Percentiles rank a stretch among this genome's conserved stretches.
Evolutionary conservation across 2,113 vertebrate species (phyloP).

Genomic region (Sturnus vulgaris): DNA sequence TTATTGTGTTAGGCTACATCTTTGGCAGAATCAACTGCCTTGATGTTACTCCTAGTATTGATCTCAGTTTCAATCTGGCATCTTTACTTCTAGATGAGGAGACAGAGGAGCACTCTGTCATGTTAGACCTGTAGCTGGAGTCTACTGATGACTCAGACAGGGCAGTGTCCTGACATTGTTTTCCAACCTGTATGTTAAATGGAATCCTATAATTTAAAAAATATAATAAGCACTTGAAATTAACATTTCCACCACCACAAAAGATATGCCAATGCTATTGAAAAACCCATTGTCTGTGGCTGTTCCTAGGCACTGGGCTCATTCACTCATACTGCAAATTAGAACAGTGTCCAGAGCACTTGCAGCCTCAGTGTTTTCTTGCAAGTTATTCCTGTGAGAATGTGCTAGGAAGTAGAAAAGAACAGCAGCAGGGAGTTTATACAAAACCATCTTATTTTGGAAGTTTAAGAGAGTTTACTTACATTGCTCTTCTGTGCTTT

Average conservation of each 20-base stretch:
- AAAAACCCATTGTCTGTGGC: not conserved
- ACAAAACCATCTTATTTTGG: not conserved
- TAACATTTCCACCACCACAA: not conserved
- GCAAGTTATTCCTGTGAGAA: not conserved
- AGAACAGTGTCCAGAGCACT: not conserved
- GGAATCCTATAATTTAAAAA: not conserved
- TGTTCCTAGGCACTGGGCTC: not conserved
- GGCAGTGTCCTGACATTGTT: not conserved
- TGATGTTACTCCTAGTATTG: not conserved
- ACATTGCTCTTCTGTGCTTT: not conserved
- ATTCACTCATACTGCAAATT: not conserved
- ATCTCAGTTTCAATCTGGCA: not conserved
- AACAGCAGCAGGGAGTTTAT: not conserved
- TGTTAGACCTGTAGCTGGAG: not conserved
- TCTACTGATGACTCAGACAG: not conserved
- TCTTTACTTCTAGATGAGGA: not conserved
- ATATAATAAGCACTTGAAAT: not conserved
- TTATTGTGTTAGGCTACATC: not conserved
- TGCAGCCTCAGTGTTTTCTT: not conserved
- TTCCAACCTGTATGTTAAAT: accelerated
- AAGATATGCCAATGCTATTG: not conserved
- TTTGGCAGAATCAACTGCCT: not conserved
- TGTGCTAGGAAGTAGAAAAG: not conserved
- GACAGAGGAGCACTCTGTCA: not conserved
- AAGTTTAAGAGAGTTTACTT: not conserved